Conservation (phyloP, 1,140 invertebrate genomes). For the Meteorus sp. region DNA sequence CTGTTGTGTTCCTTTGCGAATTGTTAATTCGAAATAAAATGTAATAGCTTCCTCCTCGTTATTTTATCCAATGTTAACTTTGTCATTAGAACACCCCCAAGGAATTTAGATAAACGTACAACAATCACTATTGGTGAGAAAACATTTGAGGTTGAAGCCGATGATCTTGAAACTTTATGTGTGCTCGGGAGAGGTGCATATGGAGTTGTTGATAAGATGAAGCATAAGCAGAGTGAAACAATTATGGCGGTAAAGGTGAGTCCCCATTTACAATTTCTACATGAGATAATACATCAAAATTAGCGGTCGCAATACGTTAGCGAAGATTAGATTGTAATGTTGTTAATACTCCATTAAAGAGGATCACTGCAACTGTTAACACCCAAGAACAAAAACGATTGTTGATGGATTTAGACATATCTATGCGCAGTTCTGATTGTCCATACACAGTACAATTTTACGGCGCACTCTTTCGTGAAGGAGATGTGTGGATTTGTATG, state of each 20-base stretch:
- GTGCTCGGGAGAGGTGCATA: slow-evolving; percentile 94
- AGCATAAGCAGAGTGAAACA: slow-evolving; percentile 83
- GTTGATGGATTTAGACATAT: slow-evolving; percentile 95
- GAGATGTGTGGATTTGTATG: slow-evolving; percentile 99
- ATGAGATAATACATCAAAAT: too few species aligned
- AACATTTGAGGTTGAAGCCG: slow-evolving; percentile 89
- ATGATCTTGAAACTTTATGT: slow-evolving; percentile 83
- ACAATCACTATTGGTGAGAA: slow-evolving; percentile 84
- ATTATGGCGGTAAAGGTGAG: slow-evolving; percentile 94
- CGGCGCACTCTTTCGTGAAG: slow-evolving; percentile 93
- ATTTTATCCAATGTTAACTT: slow-evolving; percentile 5
- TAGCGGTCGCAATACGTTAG: too few species aligned
- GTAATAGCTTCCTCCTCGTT: too few species aligned
- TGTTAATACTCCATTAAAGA: slow-evolving; percentile 61
- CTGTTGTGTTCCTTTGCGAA: slow-evolving; percentile 8
- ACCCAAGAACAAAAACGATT: slow-evolving; percentile 90
- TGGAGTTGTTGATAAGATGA: slow-evolving; percentile 96
- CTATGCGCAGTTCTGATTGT: slow-evolving; percentile 93
- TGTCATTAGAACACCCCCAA: slow-evolving; percentile 68
- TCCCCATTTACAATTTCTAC: too few species aligned
- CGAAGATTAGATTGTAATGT: too few species aligned
- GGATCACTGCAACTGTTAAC: slow-evolving; percentile 92
- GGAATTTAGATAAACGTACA: slow-evolving; percentile 82
- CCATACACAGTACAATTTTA: slow-evolving; percentile 97
- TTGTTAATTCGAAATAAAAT: slow-evolving; percentile 14